phyloP scores from a whole-genome alignment of 92 coral and sea anemone genomes.

The Actinostola sp. region DNA sequence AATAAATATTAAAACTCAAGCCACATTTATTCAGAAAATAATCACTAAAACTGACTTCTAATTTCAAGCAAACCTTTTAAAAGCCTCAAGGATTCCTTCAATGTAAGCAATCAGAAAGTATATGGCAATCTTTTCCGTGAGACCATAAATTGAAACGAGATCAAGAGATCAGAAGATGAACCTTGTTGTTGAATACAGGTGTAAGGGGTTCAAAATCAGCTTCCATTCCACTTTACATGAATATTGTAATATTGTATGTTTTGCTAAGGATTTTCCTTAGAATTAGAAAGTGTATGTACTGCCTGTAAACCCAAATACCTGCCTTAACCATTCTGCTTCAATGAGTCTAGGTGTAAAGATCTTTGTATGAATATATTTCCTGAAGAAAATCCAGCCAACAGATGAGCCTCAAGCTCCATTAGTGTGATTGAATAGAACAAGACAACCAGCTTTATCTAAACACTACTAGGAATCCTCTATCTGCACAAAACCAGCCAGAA shows the following conservation, averaged over 20 bases:
- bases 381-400: slow-evolving; percentile 23
- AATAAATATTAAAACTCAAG: too few relatives aligned
- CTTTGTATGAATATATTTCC: slow-evolving; percentile 51
- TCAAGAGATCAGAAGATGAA: slow-evolving; percentile 7
- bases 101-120: too few relatives aligned
- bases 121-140: background rate
- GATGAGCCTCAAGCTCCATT: slow-evolving; percentile 58
- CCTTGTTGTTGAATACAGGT: background rate
- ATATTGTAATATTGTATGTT: background rate
- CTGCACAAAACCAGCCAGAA: slow-evolving; percentile 3
- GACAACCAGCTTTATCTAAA: background rate
- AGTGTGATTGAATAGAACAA: slow-evolving; percentile 17
- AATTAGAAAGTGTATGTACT: background rate
- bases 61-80: too few relatives aligned
- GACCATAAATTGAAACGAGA: slow-evolving; percentile 1
- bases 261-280: background rate
- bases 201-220: background rate
- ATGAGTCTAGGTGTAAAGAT: slow-evolving; percentile 31
- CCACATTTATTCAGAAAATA: too few relatives aligned
- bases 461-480: background rate
- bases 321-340: slow-evolving; percentile 86
- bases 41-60: too few relatives aligned
- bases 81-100: background rate
- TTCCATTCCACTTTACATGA: background rate
- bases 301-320: slow-evolving; percentile 32